Conservation (phyloP, 2,113 vertebrate species). For the Datnioides undecimradiatus region DNA sequence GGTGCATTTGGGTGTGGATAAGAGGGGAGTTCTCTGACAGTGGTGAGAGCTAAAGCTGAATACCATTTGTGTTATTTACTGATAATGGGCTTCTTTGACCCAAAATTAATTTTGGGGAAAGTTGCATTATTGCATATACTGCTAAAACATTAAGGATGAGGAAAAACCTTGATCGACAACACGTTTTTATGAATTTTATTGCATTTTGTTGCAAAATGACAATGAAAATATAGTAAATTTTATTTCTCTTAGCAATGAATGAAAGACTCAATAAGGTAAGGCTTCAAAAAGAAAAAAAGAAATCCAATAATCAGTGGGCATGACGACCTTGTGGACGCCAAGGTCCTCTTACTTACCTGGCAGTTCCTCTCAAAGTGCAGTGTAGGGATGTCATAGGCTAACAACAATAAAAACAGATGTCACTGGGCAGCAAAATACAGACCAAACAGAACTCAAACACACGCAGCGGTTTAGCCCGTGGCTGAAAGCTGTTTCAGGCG, state of each 20-base stretch:
- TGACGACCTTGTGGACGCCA: neutral
- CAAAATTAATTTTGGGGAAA: too few relatives aligned
- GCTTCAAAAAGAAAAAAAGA: neutral
- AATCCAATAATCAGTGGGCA: neutral
- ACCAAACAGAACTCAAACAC: slow-evolving; percentile 7
- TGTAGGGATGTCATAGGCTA: neutral
- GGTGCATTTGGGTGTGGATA: neutral
- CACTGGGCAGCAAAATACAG: slow-evolving; percentile 1
- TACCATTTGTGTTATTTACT: neutral
- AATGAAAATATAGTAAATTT: neutral
- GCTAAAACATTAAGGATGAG: too few relatives aligned
- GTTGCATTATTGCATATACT: neutral
- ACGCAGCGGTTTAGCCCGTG: slow-evolving; percentile 1
- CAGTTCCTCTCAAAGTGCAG: neutral
- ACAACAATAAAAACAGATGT: slow-evolving; percentile 33
- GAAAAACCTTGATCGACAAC: too few relatives aligned
- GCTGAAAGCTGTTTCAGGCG: slow-evolving; percentile 20
- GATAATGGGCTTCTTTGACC: too few relatives aligned
- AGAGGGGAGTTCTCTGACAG: neutral
- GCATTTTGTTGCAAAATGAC: too few relatives aligned
- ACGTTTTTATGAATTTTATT: too few relatives aligned
- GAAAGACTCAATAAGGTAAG: neutral
- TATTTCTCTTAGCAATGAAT: too few relatives aligned
- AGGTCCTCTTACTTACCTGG: neutral
- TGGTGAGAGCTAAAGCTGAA: neutral